A percentile compares a stretch with the other conserved stretches of the same genome.
phyloP scores from a whole-genome alignment of 2,113 vertebrate genomes.

The Stegostoma tigrinum region DNA sequence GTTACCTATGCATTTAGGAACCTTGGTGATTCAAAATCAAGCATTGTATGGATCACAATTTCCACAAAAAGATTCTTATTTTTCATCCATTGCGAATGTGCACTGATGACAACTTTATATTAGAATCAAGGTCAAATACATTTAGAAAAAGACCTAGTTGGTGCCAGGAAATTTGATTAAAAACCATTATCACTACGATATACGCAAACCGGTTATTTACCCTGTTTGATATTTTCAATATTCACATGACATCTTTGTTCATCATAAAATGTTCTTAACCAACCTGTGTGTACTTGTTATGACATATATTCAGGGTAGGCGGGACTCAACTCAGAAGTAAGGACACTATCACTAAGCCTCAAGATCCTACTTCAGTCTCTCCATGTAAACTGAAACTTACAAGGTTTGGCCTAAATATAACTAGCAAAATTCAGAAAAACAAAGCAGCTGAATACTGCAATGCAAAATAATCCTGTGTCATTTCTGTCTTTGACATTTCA shows the following conservation, averaged over 20 bases:
- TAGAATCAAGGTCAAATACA: neutral
- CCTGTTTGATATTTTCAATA: neutral
- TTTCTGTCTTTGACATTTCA: neutral
- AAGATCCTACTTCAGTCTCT: neutral
- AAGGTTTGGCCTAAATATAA: neutral
- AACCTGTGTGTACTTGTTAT: too few species aligned
- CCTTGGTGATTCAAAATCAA: neutral
- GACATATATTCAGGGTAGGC: too few species aligned
- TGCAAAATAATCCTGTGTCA: neutral
- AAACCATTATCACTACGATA: neutral
- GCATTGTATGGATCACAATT: neutral
- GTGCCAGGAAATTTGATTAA: neutral
- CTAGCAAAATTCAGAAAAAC: neutral
- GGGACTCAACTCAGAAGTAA: too few species aligned
- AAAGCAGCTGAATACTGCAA: neutral
- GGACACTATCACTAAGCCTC: too few species aligned
- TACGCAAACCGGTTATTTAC: neutral
- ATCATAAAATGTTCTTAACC: too few species aligned
- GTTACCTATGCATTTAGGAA: neutral
- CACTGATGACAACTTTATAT: neutral
- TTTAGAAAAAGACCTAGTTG: neutral
- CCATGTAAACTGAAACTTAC: neutral
- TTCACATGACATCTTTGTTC: neutral
- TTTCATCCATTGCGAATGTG: neutral
- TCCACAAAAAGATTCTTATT: neutral